phyloP scores from a whole-genome alignment of 2,888 invertebrate species.

The Baronia brevicornis region DNA sequence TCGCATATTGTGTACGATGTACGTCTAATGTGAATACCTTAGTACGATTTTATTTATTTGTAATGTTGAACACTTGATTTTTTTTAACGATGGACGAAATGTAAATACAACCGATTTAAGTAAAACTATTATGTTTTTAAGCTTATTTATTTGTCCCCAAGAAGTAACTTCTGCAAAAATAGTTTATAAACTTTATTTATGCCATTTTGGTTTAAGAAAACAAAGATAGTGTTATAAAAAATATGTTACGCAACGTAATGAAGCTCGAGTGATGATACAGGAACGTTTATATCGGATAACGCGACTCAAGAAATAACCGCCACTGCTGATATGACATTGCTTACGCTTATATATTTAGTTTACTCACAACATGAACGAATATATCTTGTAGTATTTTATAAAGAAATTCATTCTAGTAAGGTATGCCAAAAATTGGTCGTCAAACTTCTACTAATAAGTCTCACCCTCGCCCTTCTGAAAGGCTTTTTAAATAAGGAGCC shows the following conservation, averaged over 20 bases:
- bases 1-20: conserved; percentile 66
- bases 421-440: too few relatives aligned
- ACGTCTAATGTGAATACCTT: conserved; percentile 70
- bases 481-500: too few relatives aligned
- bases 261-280: conserved; percentile 28
- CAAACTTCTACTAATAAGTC: too few relatives aligned
- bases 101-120: conserved; percentile 76
- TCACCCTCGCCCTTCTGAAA: too few relatives aligned
- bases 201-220: too few relatives aligned
- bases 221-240: conserved; percentile 37
- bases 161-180: conserved; percentile 17
- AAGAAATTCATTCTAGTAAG: too few relatives aligned
- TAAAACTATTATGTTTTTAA: conserved; percentile 73
- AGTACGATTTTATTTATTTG: conserved; percentile 75
- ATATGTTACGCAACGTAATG: conserved; percentile 34
- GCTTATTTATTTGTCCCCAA: conserved; percentile 64
- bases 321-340: too few relatives aligned
- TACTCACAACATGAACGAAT: too few relatives aligned
- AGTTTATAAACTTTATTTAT: conserved; percentile 18
- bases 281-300: conserved; percentile 27
- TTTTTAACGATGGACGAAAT: conserved; percentile 75
- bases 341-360: too few relatives aligned
- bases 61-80: conserved; percentile 74
- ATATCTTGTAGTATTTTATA: too few relatives aligned
- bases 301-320: conserved; percentile 7